phyloP scores from a whole-genome alignment of 2,113 vertebrate genomes.

The Chamaea fasciata region DNA sequence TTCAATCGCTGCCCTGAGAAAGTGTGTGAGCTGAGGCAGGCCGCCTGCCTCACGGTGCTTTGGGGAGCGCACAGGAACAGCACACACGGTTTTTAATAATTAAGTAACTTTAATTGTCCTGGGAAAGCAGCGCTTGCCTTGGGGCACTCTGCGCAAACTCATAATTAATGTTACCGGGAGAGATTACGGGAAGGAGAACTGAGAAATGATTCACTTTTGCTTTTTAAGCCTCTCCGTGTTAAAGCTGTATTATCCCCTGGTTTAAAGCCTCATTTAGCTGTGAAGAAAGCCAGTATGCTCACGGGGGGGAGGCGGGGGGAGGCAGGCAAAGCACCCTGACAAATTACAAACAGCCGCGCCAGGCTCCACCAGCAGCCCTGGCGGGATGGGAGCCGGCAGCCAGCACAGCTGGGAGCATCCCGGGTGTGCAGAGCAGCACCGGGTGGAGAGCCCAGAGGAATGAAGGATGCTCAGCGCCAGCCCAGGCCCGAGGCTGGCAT shows the following conservation, averaged over 20 bases:
- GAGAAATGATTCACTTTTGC: conserved; percentile 75
- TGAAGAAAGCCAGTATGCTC: conserved; percentile 38
- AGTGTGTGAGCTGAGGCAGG: conserved; percentile 74
- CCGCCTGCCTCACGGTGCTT: conserved; percentile 69
- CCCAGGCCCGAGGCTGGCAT: rapidly evolving
- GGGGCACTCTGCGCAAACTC: conserved; percentile 82
- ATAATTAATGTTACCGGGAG: conserved; percentile 90
- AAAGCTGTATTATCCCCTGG: conserved; percentile 67
- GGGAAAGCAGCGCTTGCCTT: conserved; percentile 87
- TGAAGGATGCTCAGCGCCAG: neutral
- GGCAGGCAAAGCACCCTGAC: neutral
- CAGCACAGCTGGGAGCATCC: neutral
- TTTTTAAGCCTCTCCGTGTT: conserved; percentile 67
- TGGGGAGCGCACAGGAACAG: conserved; percentile 58
- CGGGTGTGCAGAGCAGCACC: neutral
- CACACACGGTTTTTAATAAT: conserved; percentile 76
- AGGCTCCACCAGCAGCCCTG: neutral
- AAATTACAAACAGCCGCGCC: neutral
- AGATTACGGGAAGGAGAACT: conserved; percentile 81
- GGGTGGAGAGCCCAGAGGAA: neutral
- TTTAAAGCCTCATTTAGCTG: conserved; percentile 71
- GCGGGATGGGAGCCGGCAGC: neutral
- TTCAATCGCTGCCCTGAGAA: conserved; percentile 72
- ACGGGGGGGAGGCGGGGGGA: neutral
- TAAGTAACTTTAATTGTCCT: conserved; percentile 98